Percentiles rank a stretch among this genome's conserved stretches.
These are phyloP conservation scores for Agrochola circellaris DNA, from an alignment of 2,888 invertebrate species.

Conservation along the genomic window DNA sequence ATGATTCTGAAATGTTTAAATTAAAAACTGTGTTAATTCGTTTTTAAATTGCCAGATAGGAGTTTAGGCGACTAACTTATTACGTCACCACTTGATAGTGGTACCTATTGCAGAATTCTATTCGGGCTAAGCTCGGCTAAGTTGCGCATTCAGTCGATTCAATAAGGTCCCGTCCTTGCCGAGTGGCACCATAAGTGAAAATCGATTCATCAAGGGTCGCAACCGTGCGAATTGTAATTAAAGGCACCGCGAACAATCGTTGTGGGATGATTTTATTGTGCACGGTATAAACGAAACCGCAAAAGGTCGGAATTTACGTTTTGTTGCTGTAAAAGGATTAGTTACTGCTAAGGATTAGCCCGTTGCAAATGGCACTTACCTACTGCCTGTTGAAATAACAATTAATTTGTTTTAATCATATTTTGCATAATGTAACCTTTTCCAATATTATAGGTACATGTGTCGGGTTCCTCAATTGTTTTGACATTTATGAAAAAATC, in stretches of 20 bases:
- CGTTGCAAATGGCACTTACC: neutral
- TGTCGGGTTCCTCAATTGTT: neutral
- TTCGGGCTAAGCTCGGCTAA: slow-evolving; percentile 23
- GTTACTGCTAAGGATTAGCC: neutral
- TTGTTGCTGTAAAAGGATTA: neutral
- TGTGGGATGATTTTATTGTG: slow-evolving; percentile 47
- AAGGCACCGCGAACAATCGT: slow-evolving; percentile 58
- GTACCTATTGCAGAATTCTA: slow-evolving; percentile 17
- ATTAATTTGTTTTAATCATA: neutral
- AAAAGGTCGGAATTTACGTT: slow-evolving; percentile 23
- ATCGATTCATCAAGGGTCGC: slow-evolving; percentile 72
- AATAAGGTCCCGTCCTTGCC: slow-evolving; percentile 58
- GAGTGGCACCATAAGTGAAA: slow-evolving; percentile 74
- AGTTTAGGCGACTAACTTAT: neutral
- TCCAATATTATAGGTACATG: neutral
- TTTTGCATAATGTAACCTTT: neutral
- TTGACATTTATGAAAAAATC: neutral
- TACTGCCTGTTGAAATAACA: neutral
- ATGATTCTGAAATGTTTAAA: neutral
- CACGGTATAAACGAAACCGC: slow-evolving; percentile 9
- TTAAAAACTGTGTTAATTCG: neutral
- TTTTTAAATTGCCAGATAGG: neutral
- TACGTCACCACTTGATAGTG: neutral
- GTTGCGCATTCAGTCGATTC: slow-evolving; percentile 50
- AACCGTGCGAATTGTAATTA: slow-evolving; percentile 66